phyloP scores from a whole-genome alignment of 2,888 invertebrate genomes.

The Hydroisotoma schaefferi region DNA sequence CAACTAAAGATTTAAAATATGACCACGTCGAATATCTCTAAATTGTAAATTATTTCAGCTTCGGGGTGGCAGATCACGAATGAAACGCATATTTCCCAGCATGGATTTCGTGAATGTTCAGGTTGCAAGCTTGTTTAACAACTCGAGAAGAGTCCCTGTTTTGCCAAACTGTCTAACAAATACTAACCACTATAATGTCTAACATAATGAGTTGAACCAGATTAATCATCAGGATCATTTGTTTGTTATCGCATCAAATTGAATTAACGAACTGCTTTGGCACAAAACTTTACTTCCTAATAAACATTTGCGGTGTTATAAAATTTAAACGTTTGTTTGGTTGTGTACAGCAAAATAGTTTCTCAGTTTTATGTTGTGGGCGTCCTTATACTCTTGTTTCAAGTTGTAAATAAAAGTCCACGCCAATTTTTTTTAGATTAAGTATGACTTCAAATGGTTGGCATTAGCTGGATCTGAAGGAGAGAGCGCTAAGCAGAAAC shows the following conservation, averaged over 20 bases:
- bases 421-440: constrained; percentile 37
- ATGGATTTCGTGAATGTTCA: background rate
- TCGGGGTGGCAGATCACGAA: background rate
- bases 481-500: constrained; percentile 22
- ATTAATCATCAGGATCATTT: too few species aligned
- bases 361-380: background rate
- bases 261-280: too few species aligned
- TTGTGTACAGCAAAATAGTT: constrained; percentile 2
- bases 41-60: background rate
- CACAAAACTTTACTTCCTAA: too few species aligned
- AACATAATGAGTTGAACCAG: too few species aligned
- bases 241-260: too few species aligned
- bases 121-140: background rate
- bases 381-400: background rate
- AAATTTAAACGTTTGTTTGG: background rate
- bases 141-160: background rate
- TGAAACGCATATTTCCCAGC: background rate
- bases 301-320: too few species aligned
- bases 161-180: background rate
- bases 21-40: too few species aligned
- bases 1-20: background rate
- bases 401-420: background rate
- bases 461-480: constrained; percentile 21
- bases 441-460: constrained; percentile 48
- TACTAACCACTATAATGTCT: too few species aligned